Percentiles rank a stretch among this genome's conserved stretches.
These are phyloP conservation scores for Pachyrhynchus sulphureomaculatus DNA, from an alignment of 1,140 invertebrate species.

Conservation along the genomic window DNA sequence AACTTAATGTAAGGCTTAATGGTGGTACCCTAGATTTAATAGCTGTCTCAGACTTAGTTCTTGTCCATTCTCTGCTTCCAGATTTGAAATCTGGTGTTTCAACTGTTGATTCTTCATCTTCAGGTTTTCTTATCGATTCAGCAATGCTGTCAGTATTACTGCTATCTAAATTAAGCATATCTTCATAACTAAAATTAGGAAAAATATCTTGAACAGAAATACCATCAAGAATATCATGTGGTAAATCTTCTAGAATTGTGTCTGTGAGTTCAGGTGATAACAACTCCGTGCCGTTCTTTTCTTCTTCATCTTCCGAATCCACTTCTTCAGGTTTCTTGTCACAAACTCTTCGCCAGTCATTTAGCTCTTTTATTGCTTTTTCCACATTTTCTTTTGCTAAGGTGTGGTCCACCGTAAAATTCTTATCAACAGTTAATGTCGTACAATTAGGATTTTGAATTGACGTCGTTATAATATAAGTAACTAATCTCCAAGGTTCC, in stretches of 20 bases:
- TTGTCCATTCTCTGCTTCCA: constrained; percentile 59
- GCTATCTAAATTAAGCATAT: constrained; percentile 42
- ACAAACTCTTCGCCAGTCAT: constrained; percentile 60
- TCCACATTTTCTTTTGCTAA: constrained; percentile 63
- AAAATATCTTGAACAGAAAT: constrained; percentile 80
- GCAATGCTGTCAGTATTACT: constrained; percentile 38
- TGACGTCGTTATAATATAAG: constrained; percentile 74
- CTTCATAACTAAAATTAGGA: constrained; percentile 58
- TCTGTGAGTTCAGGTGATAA: constrained; percentile 79
- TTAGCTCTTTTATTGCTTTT: constrained; percentile 60
- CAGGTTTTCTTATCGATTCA: constrained; percentile 42
- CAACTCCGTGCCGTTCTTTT: constrained; percentile 72
- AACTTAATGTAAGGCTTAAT: constrained; percentile 68
- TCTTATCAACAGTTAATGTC: constrained; percentile 65
- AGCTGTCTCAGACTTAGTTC: constrained; percentile 61
- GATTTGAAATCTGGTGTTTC: constrained; percentile 29
- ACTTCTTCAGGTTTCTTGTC: constrained; percentile 42
- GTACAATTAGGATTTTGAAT: constrained; percentile 62
- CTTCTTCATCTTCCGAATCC: constrained; percentile 67
- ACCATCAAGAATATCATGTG: constrained; percentile 75
- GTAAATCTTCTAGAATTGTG: constrained; percentile 79
- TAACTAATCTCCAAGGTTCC: constrained; percentile 80
- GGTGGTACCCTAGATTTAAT: constrained; percentile 62
- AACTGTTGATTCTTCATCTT: constrained; percentile 40
- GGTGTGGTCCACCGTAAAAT: constrained; percentile 77